These are phyloP conservation scores for Cosmia pyralina DNA, from an alignment of 2,888 invertebrate species.

Conservation along the genomic window DNA sequence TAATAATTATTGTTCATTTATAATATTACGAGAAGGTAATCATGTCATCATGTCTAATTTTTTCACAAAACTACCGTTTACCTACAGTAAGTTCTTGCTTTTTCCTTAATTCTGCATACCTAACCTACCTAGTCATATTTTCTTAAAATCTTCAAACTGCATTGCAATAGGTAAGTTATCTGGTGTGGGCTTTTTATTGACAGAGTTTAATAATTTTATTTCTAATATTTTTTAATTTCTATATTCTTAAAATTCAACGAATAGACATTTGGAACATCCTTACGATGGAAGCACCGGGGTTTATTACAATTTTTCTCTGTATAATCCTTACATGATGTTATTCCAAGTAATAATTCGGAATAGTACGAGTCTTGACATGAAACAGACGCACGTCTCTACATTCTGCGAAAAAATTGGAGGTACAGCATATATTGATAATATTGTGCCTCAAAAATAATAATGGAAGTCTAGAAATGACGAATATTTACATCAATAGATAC, in stretches of 20 bases:
- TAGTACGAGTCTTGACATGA: not conserved
- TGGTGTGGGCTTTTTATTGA: too few species aligned
- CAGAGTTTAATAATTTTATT: not conserved
- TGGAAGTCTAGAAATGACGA: not conserved
- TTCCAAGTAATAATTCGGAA: not conserved
- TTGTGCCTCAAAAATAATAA: not conserved
- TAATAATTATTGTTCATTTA: not conserved
- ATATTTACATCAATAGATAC: not conserved
- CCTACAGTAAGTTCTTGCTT: too few species aligned
- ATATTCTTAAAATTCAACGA: not conserved
- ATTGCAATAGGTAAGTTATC: too few species aligned
- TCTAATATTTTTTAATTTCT: not conserved
- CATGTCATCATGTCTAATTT: not conserved
- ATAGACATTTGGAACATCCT: not conserved
- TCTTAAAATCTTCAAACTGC: too few species aligned
- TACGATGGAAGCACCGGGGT: not conserved
- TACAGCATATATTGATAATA: not conserved
- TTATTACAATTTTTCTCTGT: not conserved
- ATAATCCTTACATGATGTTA: not conserved
- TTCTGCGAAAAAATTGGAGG: not conserved
- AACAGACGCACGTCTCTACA: not conserved
- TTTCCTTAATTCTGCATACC: not conserved
- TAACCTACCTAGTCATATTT: not conserved
- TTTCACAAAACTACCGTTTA: not conserved
- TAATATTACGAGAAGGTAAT: not conserved